Conservation (phyloP, 2,113 vertebrate genomes). For the Neogobius melanostomus region DNA sequence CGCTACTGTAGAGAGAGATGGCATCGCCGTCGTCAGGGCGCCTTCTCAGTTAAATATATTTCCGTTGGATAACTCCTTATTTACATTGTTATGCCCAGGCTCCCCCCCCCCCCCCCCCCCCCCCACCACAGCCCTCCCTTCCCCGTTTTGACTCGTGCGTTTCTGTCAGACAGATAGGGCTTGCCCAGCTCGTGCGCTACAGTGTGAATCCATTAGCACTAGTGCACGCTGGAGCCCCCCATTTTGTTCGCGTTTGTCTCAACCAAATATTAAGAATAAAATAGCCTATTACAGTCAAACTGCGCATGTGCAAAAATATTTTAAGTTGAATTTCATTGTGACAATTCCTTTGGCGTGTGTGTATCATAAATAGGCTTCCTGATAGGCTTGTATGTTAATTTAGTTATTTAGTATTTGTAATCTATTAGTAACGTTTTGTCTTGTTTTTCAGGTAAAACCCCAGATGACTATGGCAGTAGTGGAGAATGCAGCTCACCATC, state of each 20-base stretch:
- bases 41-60: constrained; percentile 55
- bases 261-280: background rate
- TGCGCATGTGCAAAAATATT: background rate
- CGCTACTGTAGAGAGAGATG: constrained; percentile 64
- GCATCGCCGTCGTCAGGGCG: constrained; percentile 44
- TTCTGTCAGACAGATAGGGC: constrained; percentile 46
- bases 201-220: constrained; percentile 23
- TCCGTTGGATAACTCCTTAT: constrained; percentile 63
- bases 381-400: background rate
- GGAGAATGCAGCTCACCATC: constrained; percentile 74
- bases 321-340: background rate
- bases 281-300: background rate
- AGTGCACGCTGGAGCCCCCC: constrained; percentile 27
- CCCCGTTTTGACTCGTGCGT: constrained; percentile 22
- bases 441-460: constrained; percentile 70
- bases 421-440: constrained; percentile 19
- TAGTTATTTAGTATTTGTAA: background rate
- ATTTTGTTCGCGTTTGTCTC: constrained; percentile 44
- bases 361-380: background rate
- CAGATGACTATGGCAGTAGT: constrained; percentile 77
- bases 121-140: constrained; percentile 26
- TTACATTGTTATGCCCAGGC: constrained; percentile 64
- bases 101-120: background rate
- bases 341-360: background rate
- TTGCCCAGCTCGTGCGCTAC: constrained; percentile 41